Evolutionary conservation across 2,888 invertebrate species (phyloP).

Genomic region (Phanerotoma sp.): DNA sequence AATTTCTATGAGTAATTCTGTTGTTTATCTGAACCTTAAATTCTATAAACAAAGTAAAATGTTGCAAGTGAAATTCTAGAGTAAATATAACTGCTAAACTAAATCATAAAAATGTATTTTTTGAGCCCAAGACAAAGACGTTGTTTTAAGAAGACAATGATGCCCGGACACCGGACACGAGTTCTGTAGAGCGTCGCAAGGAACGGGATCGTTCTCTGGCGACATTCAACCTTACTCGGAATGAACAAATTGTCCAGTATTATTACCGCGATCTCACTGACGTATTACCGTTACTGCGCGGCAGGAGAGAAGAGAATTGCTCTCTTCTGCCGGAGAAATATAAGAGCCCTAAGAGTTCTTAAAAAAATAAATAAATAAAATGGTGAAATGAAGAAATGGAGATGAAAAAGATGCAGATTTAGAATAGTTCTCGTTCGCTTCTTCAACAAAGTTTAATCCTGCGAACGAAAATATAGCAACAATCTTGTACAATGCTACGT

Average conservation of each 20-base stretch:
- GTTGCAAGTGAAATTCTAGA: no score
- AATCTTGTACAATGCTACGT: neutral
- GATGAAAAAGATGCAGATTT: neutral
- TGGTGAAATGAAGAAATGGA: conserved; percentile 8
- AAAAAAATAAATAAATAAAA: conserved; percentile 5
- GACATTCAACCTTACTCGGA: conserved; percentile 25
- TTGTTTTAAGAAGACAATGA: conserved; percentile 38
- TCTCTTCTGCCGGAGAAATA: conserved; percentile 9
- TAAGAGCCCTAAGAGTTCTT: neutral
- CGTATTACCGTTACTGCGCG: conserved; percentile 37
- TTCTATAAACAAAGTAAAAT: no score
- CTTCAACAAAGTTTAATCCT: conserved; percentile 6
- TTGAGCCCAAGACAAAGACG: conserved; percentile 14
- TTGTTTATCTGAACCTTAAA: no score
- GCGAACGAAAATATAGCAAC: neutral
- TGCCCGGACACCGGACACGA: conserved; percentile 47
- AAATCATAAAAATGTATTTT: neutral
- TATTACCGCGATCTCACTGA: conserved; percentile 36
- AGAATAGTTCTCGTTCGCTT: neutral
- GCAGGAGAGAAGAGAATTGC: conserved; percentile 25
- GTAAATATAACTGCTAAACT: no score
- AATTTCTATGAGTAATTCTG: no score
- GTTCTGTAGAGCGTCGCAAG: conserved; percentile 46
- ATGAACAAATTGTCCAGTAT: conserved; percentile 40
- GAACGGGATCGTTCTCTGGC: conserved; percentile 44